phyloP scores from a whole-genome alignment of 1,140 invertebrate species.

The Hyles euphorbiae region DNA sequence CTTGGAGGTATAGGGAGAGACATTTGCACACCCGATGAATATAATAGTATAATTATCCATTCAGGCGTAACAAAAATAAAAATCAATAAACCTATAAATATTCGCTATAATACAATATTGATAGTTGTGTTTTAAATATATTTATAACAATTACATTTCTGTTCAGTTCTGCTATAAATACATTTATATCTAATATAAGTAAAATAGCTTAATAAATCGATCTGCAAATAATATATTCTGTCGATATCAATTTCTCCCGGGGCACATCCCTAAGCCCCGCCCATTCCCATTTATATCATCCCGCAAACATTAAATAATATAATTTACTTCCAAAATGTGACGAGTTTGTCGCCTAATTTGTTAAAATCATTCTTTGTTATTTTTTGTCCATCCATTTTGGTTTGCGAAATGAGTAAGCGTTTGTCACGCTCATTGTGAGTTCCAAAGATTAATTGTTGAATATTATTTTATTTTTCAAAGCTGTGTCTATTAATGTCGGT shows the following conservation, averaged over 20 bases:
- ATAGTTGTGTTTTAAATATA: too few species aligned
- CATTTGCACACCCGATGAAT: too few species aligned
- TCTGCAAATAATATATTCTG: neutral
- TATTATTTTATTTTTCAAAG: conserved; percentile 35
- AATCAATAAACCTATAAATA: too few species aligned
- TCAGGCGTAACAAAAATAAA: too few species aligned
- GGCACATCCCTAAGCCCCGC: conserved; percentile 27
- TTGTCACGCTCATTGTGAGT: conserved; percentile 42
- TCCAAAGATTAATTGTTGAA: conserved; percentile 51
- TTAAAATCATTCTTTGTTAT: conserved; percentile 46
- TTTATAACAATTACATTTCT: too few species aligned
- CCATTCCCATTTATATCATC: conserved; percentile 41
- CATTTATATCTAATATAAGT: too few species aligned
- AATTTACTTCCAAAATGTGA: conserved; percentile 46
- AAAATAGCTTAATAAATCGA: too few species aligned
- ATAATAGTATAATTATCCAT: too few species aligned
- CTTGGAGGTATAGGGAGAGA: too few species aligned
- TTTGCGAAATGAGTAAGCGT: conserved; percentile 59
- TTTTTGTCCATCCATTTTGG: conserved; percentile 21
- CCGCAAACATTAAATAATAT: conserved; percentile 38
- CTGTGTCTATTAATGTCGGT: conserved; percentile 43
- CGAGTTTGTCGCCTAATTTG: conserved; percentile 64
- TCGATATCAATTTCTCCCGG: neutral
- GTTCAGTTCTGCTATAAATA: too few species aligned
- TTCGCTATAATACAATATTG: too few species aligned